Evolutionary conservation across 2,888 invertebrate species (phyloP), one percentile per base, ranked within the genome.

Genomic region (Mayetiola destructor): DNA sequence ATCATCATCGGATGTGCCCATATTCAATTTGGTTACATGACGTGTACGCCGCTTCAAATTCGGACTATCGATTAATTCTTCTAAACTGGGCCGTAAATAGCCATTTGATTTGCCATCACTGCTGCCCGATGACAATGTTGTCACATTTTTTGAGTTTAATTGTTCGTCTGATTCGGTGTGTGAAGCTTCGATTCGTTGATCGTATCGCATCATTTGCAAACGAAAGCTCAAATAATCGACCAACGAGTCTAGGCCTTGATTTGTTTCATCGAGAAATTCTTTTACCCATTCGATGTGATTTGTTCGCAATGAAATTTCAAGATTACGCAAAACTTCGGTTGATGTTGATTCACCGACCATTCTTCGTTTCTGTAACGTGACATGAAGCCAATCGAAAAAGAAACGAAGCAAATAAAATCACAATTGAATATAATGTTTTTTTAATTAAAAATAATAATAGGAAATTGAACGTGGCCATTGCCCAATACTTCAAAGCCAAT

Each of bases 281-380:
- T 93, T 84, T 57, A 99, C 99, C 99, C 99, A 99, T 92, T 99
- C 97, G 71, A 99, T 99, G 75, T 94, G 93, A 78, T 99, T 99
- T 62, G 99, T 99, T 67, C 97, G 82, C 66, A 99, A 76, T 52
- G 96, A 99, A 70, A 97, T 99, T 79, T 99, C 99, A 72, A 99
- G 79, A 79, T 99, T 96, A 68, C 96, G 81, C 61, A 99, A 79
- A 64, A 99, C 94, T 80, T 96, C 95, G 52, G 99, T 99, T 58
- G 97, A 97, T 60, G 96, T 96, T 56, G 94, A 88, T 71, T 95
- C 94, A 59, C 92, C 91, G 61, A 95, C 88, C 82, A 93, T 90
- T 80, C 93, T 93, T 70, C 94, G 80, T 82, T 94, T 95, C 94
- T 95, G 83, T 60, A 82, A 18, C 30, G 16, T 3, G 27, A 16